Evolutionary conservation across 2,113 vertebrate species (phyloP).

Genomic region (Pelvicachromis taeniatus): DNA sequence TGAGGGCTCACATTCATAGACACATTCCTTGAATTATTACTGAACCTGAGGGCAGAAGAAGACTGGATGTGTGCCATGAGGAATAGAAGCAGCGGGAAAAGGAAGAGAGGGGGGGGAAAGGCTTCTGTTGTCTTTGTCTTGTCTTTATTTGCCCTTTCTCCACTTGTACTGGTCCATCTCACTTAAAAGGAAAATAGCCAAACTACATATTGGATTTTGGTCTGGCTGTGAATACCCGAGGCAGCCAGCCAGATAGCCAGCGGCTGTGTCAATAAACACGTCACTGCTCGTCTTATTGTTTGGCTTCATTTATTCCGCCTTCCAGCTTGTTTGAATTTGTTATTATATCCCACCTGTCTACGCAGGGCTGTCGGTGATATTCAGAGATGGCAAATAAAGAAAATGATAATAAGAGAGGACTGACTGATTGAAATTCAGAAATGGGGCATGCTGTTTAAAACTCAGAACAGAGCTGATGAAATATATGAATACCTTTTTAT

Average conservation of each 20-base stretch:
- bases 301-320: not conserved
- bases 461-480: not conserved
- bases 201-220: constrained; percentile 32
- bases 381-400: not conserved
- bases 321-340: not conserved
- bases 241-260: constrained; percentile 5
- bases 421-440: not conserved
- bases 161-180: not conserved
- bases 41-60: not conserved
- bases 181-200: constrained; percentile 7
- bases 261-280: constrained; percentile 16
- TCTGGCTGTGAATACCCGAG: constrained; percentile 1
- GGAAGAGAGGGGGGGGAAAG: fast-evolving
- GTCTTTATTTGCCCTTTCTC: not conserved
- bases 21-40: not conserved
- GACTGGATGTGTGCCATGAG: not conserved
- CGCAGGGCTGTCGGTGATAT: not conserved
- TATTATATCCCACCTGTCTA: not conserved
- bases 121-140: not conserved
- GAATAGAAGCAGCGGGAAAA: not conserved
- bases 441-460: not conserved
- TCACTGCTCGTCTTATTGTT: constrained; percentile 7
- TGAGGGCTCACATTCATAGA: not conserved
- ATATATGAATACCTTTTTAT: not conserved
- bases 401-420: not conserved